These are phyloP conservation scores for Phania funesta DNA, from an alignment of 2,888 invertebrate species.

Conservation along the genomic window DNA sequence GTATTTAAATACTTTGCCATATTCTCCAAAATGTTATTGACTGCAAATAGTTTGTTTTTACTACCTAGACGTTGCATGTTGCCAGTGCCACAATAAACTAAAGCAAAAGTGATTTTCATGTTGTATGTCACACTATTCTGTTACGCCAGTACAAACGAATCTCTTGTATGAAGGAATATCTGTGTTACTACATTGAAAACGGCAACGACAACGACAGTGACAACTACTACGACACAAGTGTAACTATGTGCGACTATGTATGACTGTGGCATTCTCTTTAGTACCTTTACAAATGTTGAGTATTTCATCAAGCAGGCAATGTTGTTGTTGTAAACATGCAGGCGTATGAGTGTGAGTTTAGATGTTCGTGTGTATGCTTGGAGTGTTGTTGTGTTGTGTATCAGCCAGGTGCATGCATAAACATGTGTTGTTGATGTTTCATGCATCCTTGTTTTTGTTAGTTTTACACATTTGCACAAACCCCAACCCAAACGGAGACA, in stretches of 20 bases:
- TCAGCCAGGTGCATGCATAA: slow-evolving; percentile 63
- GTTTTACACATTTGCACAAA: slow-evolving; percentile 57
- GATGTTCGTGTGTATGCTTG: background rate
- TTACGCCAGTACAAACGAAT: slow-evolving; percentile 22
- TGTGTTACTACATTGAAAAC: background rate
- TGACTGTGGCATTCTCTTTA: slow-evolving; percentile 26
- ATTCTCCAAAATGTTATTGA: slow-evolving; percentile 4
- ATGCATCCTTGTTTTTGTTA: slow-evolving; percentile 63
- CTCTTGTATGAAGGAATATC: background rate
- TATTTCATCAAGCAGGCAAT: slow-evolving; percentile 25
- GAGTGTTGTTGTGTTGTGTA: slow-evolving; percentile 30
- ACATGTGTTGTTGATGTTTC: slow-evolving; percentile 67
- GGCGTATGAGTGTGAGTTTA: background rate
- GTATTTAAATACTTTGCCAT: slow-evolving; percentile 15
- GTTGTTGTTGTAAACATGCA: background rate
- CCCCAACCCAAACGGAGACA: background rate
- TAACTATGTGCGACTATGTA: background rate
- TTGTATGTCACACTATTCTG: slow-evolving; percentile 55
- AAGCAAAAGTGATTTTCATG: slow-evolving; percentile 66
- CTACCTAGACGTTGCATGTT: slow-evolving; percentile 48
- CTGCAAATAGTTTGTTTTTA: background rate
- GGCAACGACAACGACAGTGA: background rate
- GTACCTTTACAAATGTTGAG: slow-evolving; percentile 38
- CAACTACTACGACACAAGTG: background rate
- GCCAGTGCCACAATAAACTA: slow-evolving; percentile 62